phyloP scores from a whole-genome alignment of 1,140 invertebrate genomes.

The Macrostomum lignano region DNA sequence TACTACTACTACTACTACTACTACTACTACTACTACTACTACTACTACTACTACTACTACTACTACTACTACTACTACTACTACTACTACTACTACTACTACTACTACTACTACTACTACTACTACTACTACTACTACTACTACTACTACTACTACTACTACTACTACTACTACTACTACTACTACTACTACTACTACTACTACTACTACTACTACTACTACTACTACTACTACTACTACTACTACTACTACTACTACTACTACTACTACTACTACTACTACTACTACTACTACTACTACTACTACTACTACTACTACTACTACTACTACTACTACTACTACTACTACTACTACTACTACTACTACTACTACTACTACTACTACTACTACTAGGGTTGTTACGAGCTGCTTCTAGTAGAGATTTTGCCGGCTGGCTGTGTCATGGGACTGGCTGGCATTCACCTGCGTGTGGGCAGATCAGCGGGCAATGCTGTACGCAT shows the following conservation, averaged over 20 bases:
- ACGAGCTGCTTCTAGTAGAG: too few species aligned
- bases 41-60: slow-evolving; percentile 3
- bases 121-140: neutral
- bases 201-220: too few species aligned
- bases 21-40: slow-evolving; percentile 4
- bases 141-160: neutral
- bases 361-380: slow-evolving; percentile 2
- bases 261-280: slow-evolving; percentile 1
- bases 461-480: too few species aligned
- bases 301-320: too few species aligned
- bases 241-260: slow-evolving; percentile 2
- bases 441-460: too few species aligned
- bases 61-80: slow-evolving; percentile 4
- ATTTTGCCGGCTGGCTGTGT: too few species aligned
- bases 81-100: slow-evolving; percentile 4
- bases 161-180: neutral
- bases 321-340: slow-evolving; percentile 2
- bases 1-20: slow-evolving; percentile 1
- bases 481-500: too few species aligned
- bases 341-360: slow-evolving; percentile 2
- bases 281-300: neutral
- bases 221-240: slow-evolving; percentile 2
- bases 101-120: neutral
- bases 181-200: neutral
- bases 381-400: slow-evolving; percentile 1